phyloP scores from a whole-genome alignment of 2,113 vertebrate species.

The Salvator merianae region DNA sequence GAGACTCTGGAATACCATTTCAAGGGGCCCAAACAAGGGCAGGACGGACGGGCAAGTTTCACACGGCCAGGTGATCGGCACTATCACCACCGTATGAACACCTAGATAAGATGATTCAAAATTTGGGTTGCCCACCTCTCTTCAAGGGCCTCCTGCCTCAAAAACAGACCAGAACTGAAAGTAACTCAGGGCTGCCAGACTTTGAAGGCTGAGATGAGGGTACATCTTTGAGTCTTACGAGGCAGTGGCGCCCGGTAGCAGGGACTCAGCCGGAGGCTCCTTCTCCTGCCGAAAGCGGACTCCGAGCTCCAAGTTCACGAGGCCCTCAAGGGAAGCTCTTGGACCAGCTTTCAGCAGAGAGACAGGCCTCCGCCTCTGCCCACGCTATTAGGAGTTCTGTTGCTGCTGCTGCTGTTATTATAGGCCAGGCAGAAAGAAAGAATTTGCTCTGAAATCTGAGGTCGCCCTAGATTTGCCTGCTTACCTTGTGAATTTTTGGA shows the following conservation, averaged over 20 bases:
- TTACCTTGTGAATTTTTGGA: slow-evolving; percentile 99
- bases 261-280: too few species aligned
- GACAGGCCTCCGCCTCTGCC: too few species aligned
- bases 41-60: neutral
- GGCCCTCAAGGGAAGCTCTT: too few species aligned
- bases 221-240: too few species aligned
- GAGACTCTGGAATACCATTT: neutral
- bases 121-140: neutral
- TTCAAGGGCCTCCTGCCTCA: neutral
- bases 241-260: too few species aligned
- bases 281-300: too few species aligned
- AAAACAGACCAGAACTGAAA: neutral
- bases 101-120: neutral
- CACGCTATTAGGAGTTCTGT: too few species aligned
- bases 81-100: too few species aligned
- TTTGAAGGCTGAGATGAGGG: neutral
- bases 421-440: neutral
- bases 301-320: rapidly evolving
- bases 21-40: neutral
- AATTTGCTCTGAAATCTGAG: slow-evolving; percentile 17
- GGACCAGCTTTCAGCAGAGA: too few species aligned
- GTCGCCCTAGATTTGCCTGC: slow-evolving; percentile 54
- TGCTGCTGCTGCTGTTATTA: too few species aligned
- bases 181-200: neutral
- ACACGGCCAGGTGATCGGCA: neutral